phyloP scores from a whole-genome alignment of 2,113 vertebrate species.

The Sarotherodon lohbergeri region DNA sequence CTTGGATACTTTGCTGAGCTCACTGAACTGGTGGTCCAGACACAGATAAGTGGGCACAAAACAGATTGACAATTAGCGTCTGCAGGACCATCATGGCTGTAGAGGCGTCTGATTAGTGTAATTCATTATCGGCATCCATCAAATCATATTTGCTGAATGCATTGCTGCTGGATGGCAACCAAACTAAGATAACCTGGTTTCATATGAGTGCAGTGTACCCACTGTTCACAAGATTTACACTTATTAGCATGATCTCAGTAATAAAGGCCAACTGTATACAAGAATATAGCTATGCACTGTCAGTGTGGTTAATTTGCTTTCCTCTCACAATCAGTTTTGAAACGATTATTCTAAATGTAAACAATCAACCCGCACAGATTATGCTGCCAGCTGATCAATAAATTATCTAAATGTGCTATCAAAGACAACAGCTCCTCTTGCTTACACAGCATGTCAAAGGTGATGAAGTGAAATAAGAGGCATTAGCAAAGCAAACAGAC shows the following conservation, averaged over 20 bases:
- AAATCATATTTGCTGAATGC: not conserved
- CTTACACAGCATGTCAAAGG: not conserved
- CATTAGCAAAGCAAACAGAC: constrained; percentile 4
- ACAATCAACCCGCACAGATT: not conserved
- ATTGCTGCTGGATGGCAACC: not conserved
- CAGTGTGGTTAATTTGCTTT: not conserved
- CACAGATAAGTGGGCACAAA: not conserved
- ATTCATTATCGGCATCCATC: not conserved
- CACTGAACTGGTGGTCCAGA: not conserved
- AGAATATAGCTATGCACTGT: not conserved
- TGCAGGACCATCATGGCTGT: not conserved
- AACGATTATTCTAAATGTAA: not conserved
- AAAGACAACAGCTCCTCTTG: not conserved
- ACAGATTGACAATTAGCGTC: not conserved
- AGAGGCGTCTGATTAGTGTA: not conserved
- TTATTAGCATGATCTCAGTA: not conserved
- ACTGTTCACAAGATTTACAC: not conserved
- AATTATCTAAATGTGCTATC: not conserved
- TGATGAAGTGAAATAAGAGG: constrained; percentile 28
- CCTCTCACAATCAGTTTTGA: not conserved
- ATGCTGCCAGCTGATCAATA: not conserved
- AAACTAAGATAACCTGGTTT: not conserved
- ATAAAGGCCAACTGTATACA: not conserved
- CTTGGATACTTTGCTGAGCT: not conserved
- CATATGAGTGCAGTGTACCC: not conserved